Evolutionary conservation across 2,113 vertebrate species (phyloP).

Genomic region (Pelmatolapia mariae): DNA sequence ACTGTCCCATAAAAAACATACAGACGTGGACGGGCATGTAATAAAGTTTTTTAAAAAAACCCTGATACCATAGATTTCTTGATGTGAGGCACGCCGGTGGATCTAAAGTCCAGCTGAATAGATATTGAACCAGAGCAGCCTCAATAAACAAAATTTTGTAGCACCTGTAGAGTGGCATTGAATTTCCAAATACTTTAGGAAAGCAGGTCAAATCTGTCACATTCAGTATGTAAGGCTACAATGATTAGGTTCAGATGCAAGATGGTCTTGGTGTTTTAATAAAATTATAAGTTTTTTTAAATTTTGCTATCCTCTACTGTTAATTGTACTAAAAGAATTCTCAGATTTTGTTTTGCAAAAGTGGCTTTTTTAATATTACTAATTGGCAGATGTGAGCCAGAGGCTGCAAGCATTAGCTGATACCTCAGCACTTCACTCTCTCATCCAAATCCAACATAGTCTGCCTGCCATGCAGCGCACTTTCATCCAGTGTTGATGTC

Average conservation of each 20-base stretch:
- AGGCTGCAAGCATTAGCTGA: not conserved
- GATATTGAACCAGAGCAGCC: not conserved
- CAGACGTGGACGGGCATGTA: not conserved
- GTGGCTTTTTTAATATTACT: not conserved
- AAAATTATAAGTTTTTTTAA: accelerated
- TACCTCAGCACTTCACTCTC: not conserved
- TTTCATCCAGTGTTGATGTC: not conserved
- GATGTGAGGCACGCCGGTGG: not conserved
- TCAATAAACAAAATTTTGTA: not conserved
- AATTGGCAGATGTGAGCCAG: not conserved
- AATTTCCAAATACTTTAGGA: not conserved
- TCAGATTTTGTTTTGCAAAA: not conserved
- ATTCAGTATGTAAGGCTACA: not conserved
- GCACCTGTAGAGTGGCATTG: not conserved
- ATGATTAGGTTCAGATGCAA: not conserved
- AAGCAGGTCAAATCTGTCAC: not conserved
- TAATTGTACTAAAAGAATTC: not conserved
- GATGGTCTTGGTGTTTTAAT: not conserved
- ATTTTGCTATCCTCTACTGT: not conserved
- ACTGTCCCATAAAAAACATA: not conserved
- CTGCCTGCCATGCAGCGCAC: not conserved
- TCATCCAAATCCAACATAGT: not conserved
- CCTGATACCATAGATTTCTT: not conserved
- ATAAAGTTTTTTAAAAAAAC: not conserved
- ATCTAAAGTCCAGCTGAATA: not conserved